Base-by-base conservation (phyloP, 2,888 invertebrate genomes). In the Lochmaea capreae region DNA sequence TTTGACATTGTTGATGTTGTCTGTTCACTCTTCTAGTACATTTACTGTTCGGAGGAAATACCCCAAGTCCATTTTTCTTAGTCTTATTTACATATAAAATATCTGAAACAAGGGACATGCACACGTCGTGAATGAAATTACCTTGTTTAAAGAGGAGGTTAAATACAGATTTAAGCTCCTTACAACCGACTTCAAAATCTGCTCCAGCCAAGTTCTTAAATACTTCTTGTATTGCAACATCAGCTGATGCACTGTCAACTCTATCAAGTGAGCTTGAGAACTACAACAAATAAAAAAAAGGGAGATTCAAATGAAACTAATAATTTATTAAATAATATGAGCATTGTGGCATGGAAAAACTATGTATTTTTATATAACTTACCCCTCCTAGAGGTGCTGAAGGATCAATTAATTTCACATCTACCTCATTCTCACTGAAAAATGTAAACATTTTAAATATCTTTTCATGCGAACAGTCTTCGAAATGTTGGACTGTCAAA, bases 101-200 rank as follows among this genome's bases (percentile, higher is more conserved):
- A 1, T 8, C 8, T 8, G 33, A 8, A 39, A 39, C 8, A 39
- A 39, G 6, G 8, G 9, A 39, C 8, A 9, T 39, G 33, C 8
- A 0, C 0, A 39, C 9, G 33, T 39, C 33, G 8, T 8, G 33
- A 39, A 39, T 8, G 8, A 10, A 49, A 16, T 65, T 72, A 76
- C 76, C 76, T 18, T 39, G 49, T 62, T 70, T 74, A 5, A 76
- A 68, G 54, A 76, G 67, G 26, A 74, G 66, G 62, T 76, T 73
- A 12, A 74, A 63, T 95, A 86, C 94, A 93, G 88, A 97, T 95
- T 78, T 95, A 16, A 98, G 89, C 84, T 97, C 97, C 86, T 92
- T 92, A 93, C 97, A 97, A 87, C 97, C 97, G 2, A 98, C 94
- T 87, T 98, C 96, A 83, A 94, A 91, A 82, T 97, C 97, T 22